Conservation (phyloP, 2,888 invertebrate genomes). For the Orchestes rusci region DNA sequence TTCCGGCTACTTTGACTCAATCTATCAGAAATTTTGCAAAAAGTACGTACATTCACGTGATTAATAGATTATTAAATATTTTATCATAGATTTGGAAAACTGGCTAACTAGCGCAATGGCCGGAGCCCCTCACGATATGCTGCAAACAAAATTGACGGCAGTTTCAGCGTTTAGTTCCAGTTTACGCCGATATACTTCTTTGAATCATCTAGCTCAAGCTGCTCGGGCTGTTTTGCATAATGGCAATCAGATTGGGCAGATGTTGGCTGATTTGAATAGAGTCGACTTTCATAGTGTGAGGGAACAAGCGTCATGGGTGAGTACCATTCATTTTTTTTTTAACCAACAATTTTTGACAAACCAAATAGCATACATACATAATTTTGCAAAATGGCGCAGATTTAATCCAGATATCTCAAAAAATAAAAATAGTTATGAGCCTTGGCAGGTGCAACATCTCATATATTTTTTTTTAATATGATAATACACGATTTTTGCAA, state of each 20-base stretch:
- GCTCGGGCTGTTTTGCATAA: slow-evolving; percentile 94
- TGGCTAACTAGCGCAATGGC: slow-evolving; percentile 77
- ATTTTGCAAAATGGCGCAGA: too few relatives aligned
- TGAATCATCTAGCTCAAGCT: slow-evolving; percentile 91
- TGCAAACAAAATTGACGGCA: slow-evolving; percentile 73
- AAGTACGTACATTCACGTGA: slow-evolving; percentile 41
- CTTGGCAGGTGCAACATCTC: too few relatives aligned
- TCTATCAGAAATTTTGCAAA: slow-evolving; percentile 89
- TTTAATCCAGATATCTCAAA: too few relatives aligned
- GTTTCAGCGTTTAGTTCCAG: slow-evolving; percentile 93
- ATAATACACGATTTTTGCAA: too few relatives aligned
- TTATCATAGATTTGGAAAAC: slow-evolving; percentile 62
- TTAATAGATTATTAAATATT: neutral
- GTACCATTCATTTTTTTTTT: too few relatives aligned
- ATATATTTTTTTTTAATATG: too few relatives aligned
- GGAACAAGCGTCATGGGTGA: slow-evolving; percentile 84
- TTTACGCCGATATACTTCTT: slow-evolving; percentile 88
- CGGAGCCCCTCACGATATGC: slow-evolving; percentile 75
- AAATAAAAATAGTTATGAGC: too few relatives aligned
- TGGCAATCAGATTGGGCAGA: slow-evolving; percentile 89
- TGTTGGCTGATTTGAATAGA: slow-evolving; percentile 92
- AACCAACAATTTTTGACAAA: too few relatives aligned
- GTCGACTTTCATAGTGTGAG: slow-evolving; percentile 98
- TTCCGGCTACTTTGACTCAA: slow-evolving; percentile 90
- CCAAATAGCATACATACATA: too few relatives aligned